These are phyloP conservation scores for Nomada lathburiana DNA, from an alignment of 2,888 invertebrate species.

Conservation along the genomic window DNA sequence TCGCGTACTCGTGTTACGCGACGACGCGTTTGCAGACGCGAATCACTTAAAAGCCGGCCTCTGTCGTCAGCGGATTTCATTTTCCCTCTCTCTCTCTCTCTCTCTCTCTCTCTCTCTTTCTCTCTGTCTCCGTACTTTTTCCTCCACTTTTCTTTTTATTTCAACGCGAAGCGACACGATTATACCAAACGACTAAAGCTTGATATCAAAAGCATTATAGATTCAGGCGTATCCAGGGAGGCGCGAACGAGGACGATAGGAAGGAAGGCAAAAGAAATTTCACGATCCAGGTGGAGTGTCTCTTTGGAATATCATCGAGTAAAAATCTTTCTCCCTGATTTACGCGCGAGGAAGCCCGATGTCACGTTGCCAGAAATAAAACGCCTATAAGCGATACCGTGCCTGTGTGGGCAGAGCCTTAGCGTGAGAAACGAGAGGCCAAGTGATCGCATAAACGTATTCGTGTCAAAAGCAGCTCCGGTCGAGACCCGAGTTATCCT, in stretches of 20 bases:
- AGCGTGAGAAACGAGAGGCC: conserved; percentile 76
- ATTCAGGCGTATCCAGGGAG: conserved; percentile 48
- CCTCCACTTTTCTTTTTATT: conserved; percentile 3
- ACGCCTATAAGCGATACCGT: conserved; percentile 27
- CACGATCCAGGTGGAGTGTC: conserved; percentile 28
- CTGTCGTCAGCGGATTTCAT: conserved; percentile 30
- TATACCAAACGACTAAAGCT: conserved; percentile 51
- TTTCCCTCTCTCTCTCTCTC: background rate
- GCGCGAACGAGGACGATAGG: conserved; percentile 3
- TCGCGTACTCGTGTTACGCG: conserved; percentile 11
- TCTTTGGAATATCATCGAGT: conserved; percentile 32
- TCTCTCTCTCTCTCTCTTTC: no score
- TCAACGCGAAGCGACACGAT: conserved; percentile 49
- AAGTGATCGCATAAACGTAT: conserved; percentile 81
- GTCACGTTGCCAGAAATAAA: conserved; percentile 32
- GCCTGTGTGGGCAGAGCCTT: conserved; percentile 61
- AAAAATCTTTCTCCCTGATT: conserved; percentile 39
- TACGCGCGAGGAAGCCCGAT: background rate
- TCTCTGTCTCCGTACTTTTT: no score
- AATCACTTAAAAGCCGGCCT: conserved; percentile 51
- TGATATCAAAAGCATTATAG: conserved; percentile 63
- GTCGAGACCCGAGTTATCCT: conserved; percentile 83
- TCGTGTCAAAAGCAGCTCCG: conserved; percentile 82
- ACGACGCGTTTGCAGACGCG: conserved; percentile 32
- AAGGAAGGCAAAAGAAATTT: conserved; percentile 18